These are phyloP conservation scores for Hyla sarda DNA, from an alignment of 2,113 vertebrate genomes.

Conservation along the genomic window DNA sequence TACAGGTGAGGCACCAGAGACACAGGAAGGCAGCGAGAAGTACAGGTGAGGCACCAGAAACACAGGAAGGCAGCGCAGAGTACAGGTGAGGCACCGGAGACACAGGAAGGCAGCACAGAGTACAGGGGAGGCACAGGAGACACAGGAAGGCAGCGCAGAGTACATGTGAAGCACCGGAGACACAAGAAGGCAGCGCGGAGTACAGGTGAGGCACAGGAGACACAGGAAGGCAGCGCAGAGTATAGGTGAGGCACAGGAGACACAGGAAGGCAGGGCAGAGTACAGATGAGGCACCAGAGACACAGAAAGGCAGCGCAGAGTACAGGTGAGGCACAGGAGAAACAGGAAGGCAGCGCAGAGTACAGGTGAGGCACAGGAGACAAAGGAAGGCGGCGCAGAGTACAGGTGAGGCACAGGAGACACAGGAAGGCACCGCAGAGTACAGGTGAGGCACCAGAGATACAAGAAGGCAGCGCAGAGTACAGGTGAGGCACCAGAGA, in stretches of 20 bases:
- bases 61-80: slow-evolving; percentile 75
- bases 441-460: slow-evolving; percentile 78
- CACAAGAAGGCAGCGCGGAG: slow-evolving; percentile 75
- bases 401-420: slow-evolving; percentile 78
- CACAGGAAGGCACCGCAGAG: slow-evolving; percentile 75
- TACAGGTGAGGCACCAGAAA: slow-evolving; percentile 78
- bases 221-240: slow-evolving; percentile 75
- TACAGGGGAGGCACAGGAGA: slow-evolving; percentile 77
- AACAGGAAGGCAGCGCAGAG: slow-evolving; percentile 75
- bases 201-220: slow-evolving; percentile 78
- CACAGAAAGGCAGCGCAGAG: slow-evolving; percentile 75
- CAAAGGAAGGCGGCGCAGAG: slow-evolving; percentile 75
- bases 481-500: slow-evolving; percentile 78
- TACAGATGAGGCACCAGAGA: slow-evolving; percentile 78
- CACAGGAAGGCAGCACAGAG: slow-evolving; percentile 75
- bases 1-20: slow-evolving; percentile 79
- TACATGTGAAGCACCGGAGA: slow-evolving; percentile 77
- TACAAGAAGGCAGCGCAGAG: slow-evolving; percentile 75
- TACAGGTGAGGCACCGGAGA: slow-evolving; percentile 78
- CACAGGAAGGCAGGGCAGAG: slow-evolving; percentile 75
- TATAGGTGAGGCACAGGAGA: slow-evolving; percentile 78
- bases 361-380: slow-evolving; percentile 78
- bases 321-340: slow-evolving; percentile 78
- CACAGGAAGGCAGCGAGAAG: slow-evolving; percentile 80
- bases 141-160: slow-evolving; percentile 75